A percentile compares a stretch with the other conserved stretches of the same genome.
Conservation (phyloP, 1,140 invertebrate species). For the Homalodisca vitripennis region DNA sequence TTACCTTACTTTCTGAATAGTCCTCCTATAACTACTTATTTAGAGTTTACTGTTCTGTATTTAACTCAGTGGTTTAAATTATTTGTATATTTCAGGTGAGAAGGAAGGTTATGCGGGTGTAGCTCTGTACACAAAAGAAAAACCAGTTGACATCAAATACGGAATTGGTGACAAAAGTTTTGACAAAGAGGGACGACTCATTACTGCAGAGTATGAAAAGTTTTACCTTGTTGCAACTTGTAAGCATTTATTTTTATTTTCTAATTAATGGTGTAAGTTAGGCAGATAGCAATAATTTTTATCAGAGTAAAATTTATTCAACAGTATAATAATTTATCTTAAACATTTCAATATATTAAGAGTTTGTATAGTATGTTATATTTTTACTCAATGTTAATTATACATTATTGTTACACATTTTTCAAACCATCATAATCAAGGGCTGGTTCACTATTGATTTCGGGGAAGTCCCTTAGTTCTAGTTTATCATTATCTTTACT, state of each 20-base stretch:
- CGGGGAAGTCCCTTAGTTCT: too few relatives aligned
- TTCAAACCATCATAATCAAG: too few relatives aligned
- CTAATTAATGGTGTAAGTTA: neutral
- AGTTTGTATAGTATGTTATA: neutral
- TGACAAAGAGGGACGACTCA: slow-evolving; percentile 87
- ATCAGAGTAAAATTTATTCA: too few relatives aligned
- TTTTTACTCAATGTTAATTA: too few relatives aligned
- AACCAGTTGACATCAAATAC: slow-evolving; percentile 82
- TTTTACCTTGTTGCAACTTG: slow-evolving; percentile 80
- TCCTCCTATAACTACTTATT: too few relatives aligned
- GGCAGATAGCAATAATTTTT: neutral
- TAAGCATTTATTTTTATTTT: slow-evolving; percentile 48
- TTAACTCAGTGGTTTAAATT: slow-evolving; percentile 37
- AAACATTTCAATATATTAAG: too few relatives aligned
- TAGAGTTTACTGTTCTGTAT: too few relatives aligned
- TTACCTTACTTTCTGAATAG: too few relatives aligned
- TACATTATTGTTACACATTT: too few relatives aligned
- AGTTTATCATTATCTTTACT: too few relatives aligned
- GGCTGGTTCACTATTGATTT: too few relatives aligned
- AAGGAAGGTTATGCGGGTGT: slow-evolving; percentile 93
- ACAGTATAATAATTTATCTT: too few relatives aligned
- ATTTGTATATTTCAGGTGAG: slow-evolving; percentile 51
- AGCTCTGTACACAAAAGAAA: slow-evolving; percentile 78
- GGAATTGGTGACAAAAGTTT: slow-evolving; percentile 72
- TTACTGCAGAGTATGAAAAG: slow-evolving; percentile 92